phyloP scores from a whole-genome alignment of 2,888 invertebrate species.

The Drosophila paramelanica region DNA sequence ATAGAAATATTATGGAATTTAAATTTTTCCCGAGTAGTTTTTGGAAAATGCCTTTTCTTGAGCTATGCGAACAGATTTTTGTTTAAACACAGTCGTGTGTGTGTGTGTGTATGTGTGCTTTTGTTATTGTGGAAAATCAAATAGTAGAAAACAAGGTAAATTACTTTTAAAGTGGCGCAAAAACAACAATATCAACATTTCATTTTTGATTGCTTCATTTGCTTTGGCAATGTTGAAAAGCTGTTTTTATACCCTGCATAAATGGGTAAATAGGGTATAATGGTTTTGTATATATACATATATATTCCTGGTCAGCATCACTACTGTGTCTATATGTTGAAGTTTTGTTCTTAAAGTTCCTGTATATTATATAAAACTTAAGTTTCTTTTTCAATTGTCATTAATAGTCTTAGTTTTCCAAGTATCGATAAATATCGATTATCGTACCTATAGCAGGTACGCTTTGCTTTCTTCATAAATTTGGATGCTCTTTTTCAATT shows the following conservation, averaged over 20 bases:
- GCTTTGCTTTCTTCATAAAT: too few relatives aligned
- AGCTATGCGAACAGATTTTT: slow-evolving; percentile 27
- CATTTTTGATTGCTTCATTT: slow-evolving; percentile 58
- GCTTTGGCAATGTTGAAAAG: slow-evolving; percentile 32
- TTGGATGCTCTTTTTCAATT: too few relatives aligned
- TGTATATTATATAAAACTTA: too few relatives aligned
- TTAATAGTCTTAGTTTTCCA: too few relatives aligned
- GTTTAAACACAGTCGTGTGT: slow-evolving; percentile 1
- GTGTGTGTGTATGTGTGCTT: slow-evolving; percentile 8
- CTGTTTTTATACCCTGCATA: not conserved
- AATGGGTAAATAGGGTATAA: not conserved
- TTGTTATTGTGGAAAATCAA: slow-evolving; percentile 29
- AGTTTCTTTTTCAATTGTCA: too few relatives aligned
- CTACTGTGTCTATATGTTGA: too few relatives aligned
- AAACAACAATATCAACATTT: slow-evolving; percentile 44
- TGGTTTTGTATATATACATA: too few relatives aligned
- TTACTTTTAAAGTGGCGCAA: slow-evolving; percentile 70
- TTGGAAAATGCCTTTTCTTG: slow-evolving; percentile 32
- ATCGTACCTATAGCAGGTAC: too few relatives aligned
- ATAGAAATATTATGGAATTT: slow-evolving; percentile 55
- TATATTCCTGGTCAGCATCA: too few relatives aligned
- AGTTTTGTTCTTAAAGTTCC: too few relatives aligned
- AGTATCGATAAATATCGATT: too few relatives aligned
- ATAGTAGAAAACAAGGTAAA: slow-evolving; percentile 63
- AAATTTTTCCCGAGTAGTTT: slow-evolving; percentile 37